Percentiles rank a stretch among this genome's conserved stretches.
These are phyloP conservation scores for Euphonia xanthogaster DNA, from an alignment of 2,797 vertebrate genomes.

Conservation along the genomic window DNA sequence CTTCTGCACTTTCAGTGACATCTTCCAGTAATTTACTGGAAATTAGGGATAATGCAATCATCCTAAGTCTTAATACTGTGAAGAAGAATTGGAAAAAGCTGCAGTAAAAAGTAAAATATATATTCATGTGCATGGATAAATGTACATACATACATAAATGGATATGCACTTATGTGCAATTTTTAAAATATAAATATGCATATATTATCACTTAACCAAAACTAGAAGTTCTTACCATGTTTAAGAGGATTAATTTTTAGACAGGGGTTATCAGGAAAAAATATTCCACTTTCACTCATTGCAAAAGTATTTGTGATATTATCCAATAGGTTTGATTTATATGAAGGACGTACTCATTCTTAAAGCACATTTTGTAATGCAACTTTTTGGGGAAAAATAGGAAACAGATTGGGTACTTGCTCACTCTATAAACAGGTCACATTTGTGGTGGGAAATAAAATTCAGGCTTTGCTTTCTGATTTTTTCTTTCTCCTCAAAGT, in stretches of 20 bases:
- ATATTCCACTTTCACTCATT: background rate
- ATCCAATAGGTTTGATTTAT: background rate
- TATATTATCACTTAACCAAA: background rate
- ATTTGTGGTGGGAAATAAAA: background rate
- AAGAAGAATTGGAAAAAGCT: background rate
- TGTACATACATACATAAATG: rapidly evolving
- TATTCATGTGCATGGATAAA: background rate
- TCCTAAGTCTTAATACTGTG: background rate
- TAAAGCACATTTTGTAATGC: background rate
- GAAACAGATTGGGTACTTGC: rapidly evolving
- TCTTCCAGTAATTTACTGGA: background rate
- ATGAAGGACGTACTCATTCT: background rate
- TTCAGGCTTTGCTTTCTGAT: background rate
- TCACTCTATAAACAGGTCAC: background rate
- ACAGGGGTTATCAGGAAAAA: background rate
- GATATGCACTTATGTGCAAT: rapidly evolving
- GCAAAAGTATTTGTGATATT: background rate
- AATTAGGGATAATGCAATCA: background rate
- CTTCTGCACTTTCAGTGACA: background rate
- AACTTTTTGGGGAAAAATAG: rapidly evolving
- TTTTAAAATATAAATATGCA: background rate
- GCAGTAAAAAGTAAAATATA: background rate
- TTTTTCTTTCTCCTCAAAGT: background rate
- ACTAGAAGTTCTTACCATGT: background rate
- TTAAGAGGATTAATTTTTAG: background rate